A percentile compares a stretch with the other conserved stretches of the same genome.
phyloP scores from a whole-genome alignment of 2,113 vertebrate species.

The Lethenteron camtschaticum region DNA sequence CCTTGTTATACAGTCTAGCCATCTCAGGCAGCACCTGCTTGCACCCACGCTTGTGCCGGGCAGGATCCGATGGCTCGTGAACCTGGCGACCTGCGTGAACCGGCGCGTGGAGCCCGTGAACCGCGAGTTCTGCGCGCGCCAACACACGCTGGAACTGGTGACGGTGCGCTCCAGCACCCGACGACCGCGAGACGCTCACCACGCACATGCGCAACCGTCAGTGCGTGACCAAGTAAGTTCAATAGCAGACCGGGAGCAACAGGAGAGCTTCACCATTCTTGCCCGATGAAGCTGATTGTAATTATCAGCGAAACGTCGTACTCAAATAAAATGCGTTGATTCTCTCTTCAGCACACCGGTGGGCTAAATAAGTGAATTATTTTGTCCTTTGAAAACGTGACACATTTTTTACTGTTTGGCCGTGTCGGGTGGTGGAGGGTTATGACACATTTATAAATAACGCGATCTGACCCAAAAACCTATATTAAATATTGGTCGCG shows the following conservation, averaged over 20 bases:
- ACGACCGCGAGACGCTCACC: conserved; percentile 72
- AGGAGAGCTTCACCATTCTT: background rate
- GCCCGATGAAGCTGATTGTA: background rate
- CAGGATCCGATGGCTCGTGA: conserved; percentile 68
- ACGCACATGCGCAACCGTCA: conserved; percentile 66
- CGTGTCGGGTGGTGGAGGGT: too few relatives aligned
- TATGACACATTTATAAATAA: too few relatives aligned
- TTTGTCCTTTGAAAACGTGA: too few relatives aligned
- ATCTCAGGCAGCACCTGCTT: too few relatives aligned
- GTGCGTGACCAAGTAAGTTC: conserved; percentile 79
- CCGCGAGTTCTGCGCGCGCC: conserved; percentile 77
- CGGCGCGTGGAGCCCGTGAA: conserved; percentile 57
- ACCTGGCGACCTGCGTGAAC: conserved; percentile 66
- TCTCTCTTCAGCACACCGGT: too few relatives aligned
- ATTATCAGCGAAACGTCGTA: too few relatives aligned
- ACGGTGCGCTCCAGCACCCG: conserved; percentile 65
- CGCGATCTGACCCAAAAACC: too few relatives aligned
- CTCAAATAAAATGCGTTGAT: too few relatives aligned
- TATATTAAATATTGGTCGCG: background rate
- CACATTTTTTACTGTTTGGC: too few relatives aligned
- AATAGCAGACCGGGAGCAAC: background rate
- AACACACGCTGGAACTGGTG: conserved; percentile 75
- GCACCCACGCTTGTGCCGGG: too few relatives aligned
- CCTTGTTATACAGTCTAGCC: too few relatives aligned
- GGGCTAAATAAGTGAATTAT: too few relatives aligned